phyloP scores from a whole-genome alignment of 2,888 invertebrate species.

The Parnassius glacialis region DNA sequence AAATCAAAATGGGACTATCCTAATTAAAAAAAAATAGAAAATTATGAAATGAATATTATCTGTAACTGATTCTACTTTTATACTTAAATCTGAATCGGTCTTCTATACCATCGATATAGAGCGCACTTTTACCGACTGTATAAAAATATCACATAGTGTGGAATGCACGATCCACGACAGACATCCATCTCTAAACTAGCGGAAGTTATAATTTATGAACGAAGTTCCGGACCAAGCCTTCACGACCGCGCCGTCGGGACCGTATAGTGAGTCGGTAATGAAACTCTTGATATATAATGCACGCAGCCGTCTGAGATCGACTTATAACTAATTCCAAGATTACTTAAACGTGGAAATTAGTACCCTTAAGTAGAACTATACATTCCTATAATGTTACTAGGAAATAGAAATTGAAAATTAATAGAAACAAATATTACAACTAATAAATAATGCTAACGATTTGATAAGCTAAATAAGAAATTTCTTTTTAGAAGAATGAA shows the following conservation, averaged over 20 bases:
- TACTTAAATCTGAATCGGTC: too few relatives aligned
- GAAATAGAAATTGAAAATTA: too few relatives aligned
- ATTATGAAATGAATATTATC: too few relatives aligned
- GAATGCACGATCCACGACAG: slow-evolving; percentile 22
- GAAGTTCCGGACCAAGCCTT: slow-evolving; percentile 64
- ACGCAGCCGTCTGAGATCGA: slow-evolving; percentile 56
- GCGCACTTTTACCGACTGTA: neutral
- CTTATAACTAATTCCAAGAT: slow-evolving; percentile 37
- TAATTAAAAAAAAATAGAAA: too few relatives aligned
- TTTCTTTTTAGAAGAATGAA: too few relatives aligned
- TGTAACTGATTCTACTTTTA: too few relatives aligned
- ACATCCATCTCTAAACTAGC: slow-evolving; percentile 66
- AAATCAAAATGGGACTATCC: too few relatives aligned
- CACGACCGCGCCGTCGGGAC: slow-evolving; percentile 41
- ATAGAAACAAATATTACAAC: too few relatives aligned
- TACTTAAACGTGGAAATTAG: slow-evolving; percentile 28
- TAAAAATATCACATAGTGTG: slow-evolving; percentile 45
- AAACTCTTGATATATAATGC: slow-evolving; percentile 68
- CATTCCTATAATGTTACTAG: too few relatives aligned
- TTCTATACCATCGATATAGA: too few relatives aligned
- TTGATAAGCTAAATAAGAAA: too few relatives aligned
- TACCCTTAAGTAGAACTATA: neutral
- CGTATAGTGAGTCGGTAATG: slow-evolving; percentile 49
- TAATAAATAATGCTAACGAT: too few relatives aligned
- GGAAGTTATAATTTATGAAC: slow-evolving; percentile 79